Conservation (phyloP, 2,113 vertebrate genomes). For the Spheniscus mendiculus region DNA sequence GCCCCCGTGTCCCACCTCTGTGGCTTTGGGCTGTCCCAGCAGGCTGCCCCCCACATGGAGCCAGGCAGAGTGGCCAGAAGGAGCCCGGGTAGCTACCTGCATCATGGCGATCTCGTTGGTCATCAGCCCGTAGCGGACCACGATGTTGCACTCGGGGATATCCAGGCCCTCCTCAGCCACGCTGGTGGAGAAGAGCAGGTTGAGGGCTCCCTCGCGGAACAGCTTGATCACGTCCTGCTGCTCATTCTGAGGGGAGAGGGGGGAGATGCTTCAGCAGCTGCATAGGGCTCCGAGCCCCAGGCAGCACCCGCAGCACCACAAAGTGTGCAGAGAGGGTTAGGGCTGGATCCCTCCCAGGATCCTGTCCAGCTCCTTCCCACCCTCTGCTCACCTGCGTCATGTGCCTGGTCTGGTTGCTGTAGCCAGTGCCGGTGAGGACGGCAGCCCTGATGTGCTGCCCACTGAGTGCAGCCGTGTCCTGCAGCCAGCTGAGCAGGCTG, state of each 20-base stretch:
- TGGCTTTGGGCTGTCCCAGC: neutral
- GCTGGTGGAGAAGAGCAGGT: slow-evolving; percentile 91
- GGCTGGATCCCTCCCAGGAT: neutral
- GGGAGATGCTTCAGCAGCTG: neutral
- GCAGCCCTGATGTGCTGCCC: slow-evolving; percentile 71
- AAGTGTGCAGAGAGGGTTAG: accelerated
- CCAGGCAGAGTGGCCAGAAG: accelerated
- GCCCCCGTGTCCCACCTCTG: accelerated
- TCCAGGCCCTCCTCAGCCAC: slow-evolving; percentile 93
- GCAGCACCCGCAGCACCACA: accelerated
- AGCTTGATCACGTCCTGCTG: slow-evolving; percentile 81
- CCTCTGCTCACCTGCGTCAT: slow-evolving; percentile 88
- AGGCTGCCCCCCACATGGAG: accelerated
- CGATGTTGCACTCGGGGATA: slow-evolving; percentile 87
- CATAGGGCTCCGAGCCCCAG: accelerated
- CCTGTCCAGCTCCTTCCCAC: neutral
- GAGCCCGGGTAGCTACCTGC: slow-evolving; percentile 61
- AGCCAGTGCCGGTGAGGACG: slow-evolving; percentile 79
- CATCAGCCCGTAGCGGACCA: slow-evolving; percentile 92
- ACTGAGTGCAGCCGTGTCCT: slow-evolving; percentile 43
- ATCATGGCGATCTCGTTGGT: slow-evolving; percentile 94
- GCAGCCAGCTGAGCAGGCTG: slow-evolving; percentile 86
- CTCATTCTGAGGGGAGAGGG: slow-evolving; percentile 49
- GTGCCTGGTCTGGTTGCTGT: slow-evolving; percentile 73
- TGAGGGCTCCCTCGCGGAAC: slow-evolving; percentile 80